Evolutionary conservation across 2,797 vertebrate genomes (phyloP).

Genomic region (Geotria australis): DNA sequence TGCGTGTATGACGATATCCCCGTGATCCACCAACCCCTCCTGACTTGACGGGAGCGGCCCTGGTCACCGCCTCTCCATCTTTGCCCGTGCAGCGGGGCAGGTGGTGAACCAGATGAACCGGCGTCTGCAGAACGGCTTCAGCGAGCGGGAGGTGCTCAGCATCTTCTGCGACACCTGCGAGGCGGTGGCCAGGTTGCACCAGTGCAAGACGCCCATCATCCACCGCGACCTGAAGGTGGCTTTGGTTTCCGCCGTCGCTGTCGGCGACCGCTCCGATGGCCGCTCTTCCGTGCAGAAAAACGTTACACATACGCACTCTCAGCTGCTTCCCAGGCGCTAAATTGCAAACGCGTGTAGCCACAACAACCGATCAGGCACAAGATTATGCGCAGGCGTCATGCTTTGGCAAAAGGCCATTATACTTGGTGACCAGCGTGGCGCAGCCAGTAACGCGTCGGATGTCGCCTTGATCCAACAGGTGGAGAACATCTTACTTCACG

Average conservation of each 20-base stretch:
- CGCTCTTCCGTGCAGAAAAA: no score
- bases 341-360: no score
- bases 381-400: no score
- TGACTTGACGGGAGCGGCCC: neutral
- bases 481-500: constrained; percentile 76
- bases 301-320: no score
- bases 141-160: constrained; percentile 43
- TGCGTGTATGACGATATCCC: no score
- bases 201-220: constrained; percentile 82
- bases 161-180: constrained; percentile 86
- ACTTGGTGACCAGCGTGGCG: no score
- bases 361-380: no score
- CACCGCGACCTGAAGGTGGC: constrained; percentile 80
- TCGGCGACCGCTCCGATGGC: no score
- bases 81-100: constrained; percentile 41
- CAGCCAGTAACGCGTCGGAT: no score
- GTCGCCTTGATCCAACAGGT: constrained; percentile 23
- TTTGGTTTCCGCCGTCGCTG: no score
- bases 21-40: neutral
- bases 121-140: constrained; percentile 56
- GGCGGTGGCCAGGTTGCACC: constrained; percentile 72
- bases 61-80: neutral
- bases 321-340: no score
- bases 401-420: no score
- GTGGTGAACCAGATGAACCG: constrained; percentile 98